A percentile compares a stretch with the other conserved stretches of the same genome.
phyloP scores from a whole-genome alignment of 2,888 invertebrate genomes.

The Capitulum mitella region DNA sequence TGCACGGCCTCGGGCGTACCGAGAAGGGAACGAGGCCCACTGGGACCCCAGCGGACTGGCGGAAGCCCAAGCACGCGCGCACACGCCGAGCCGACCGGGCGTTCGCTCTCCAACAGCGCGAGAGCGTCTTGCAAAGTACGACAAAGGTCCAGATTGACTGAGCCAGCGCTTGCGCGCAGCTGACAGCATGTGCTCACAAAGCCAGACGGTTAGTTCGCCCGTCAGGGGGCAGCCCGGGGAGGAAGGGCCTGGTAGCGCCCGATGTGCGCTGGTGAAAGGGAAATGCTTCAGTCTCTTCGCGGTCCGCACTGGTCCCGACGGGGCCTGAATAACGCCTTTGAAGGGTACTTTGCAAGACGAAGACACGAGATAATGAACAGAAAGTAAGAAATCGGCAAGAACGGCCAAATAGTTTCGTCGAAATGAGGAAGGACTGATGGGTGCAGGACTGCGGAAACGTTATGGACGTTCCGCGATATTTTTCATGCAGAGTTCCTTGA shows the following conservation, averaged over 20 bases:
- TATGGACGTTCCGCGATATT: too few relatives aligned
- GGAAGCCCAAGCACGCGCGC: background rate
- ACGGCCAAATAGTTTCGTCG: background rate
- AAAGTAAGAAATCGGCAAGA: background rate
- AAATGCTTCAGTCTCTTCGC: background rate
- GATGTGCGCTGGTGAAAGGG: background rate
- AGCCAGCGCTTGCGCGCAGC: too few relatives aligned
- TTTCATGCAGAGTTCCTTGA: too few relatives aligned
- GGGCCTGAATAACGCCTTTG: background rate
- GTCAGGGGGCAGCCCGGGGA: too few relatives aligned
- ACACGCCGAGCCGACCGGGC: background rate
- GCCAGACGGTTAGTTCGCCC: too few relatives aligned
- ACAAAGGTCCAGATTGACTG: background rate
- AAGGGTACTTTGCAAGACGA: background rate
- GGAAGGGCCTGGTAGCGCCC: background rate
- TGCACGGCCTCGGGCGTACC: too few relatives aligned
- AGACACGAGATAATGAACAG: background rate
- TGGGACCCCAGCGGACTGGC: background rate
- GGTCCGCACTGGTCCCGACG: background rate
- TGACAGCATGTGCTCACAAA: too few relatives aligned
- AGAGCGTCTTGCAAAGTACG: slow-evolving; percentile 1
- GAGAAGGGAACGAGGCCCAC: too few relatives aligned
- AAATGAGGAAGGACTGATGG: background rate
- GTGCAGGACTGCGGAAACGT: too few relatives aligned
- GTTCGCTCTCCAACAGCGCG: background rate